Conservation (phyloP, 2,888 invertebrate genomes). For the Elegia similella region DNA sequence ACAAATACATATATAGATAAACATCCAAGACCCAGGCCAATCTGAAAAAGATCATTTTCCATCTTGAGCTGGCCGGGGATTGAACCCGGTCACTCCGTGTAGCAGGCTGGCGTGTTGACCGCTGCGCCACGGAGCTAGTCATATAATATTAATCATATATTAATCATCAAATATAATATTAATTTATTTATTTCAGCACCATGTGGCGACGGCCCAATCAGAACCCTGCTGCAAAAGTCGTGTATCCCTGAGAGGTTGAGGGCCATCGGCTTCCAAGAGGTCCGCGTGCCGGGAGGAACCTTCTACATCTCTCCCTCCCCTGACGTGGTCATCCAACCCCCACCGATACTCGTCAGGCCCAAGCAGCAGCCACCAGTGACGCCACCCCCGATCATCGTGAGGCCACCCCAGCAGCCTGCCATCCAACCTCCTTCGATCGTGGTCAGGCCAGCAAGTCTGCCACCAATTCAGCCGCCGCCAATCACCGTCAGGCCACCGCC, state of each 20-base stretch:
- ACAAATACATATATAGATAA: no score
- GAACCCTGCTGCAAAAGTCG: slow-evolving; percentile 36
- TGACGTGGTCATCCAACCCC: slow-evolving; percentile 59
- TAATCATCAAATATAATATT: no score
- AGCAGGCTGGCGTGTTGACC: no score
- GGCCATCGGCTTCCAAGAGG: slow-evolving; percentile 47
- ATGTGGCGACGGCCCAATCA: slow-evolving; percentile 51
- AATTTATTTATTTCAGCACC: slow-evolving; percentile 47
- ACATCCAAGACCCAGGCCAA: no score
- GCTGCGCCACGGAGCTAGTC: no score
- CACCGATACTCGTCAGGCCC: slow-evolving; percentile 55
- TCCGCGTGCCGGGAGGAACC: slow-evolving; percentile 56
- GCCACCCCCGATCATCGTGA: slow-evolving; percentile 45
- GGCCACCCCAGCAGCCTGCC: slow-evolving; percentile 40
- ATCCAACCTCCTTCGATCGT: slow-evolving; percentile 46
- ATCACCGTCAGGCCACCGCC: slow-evolving; percentile 48
- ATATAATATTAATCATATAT: no score
- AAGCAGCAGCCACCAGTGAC: slow-evolving; percentile 40
- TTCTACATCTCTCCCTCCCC: slow-evolving; percentile 53
- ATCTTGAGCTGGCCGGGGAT: no score
- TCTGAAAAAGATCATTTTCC: no score
- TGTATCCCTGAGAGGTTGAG: slow-evolving; percentile 38
- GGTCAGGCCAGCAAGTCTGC: slow-evolving; percentile 44
- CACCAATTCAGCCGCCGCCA: slow-evolving; percentile 48
- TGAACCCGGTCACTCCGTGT: no score